Base-by-base conservation (phyloP, 2,888 invertebrate genomes). In the Lasioglossum lativentre region DNA sequence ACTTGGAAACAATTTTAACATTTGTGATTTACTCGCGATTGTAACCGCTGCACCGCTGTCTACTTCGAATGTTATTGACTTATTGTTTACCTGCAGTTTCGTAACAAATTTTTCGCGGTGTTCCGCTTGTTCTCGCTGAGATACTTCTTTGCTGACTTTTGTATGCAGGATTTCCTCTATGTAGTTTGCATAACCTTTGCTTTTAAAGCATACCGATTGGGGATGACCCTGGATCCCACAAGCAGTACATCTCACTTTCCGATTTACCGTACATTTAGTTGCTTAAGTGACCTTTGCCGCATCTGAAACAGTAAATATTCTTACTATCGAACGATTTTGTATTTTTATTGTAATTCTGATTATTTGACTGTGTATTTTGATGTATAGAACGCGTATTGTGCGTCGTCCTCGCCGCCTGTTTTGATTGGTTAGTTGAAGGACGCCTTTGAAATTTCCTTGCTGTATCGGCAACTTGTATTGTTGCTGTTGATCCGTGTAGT, bases 31-130 rank as follows among this genome's bases (percentile, higher is more conserved):
- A 40, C 40, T 59, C 1, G 45, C 75, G 19, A 75, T 38, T n/a
- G 75, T 75, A 38, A 75, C 75, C 40, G 75, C 59, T 23, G 59
- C 59, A 23, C 75, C 59, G 40, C 59, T 75, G 38, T 75, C 75
- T 52, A 75, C 42, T 16, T 59, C 40, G 23, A 75, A 75, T 19
- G 6, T n/a, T 59, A 75, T 40, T n/a, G 16, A 14, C 5, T 23
- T 56, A 30, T 27, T 34, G 6, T 75, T n/a, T 40, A 75, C 38
- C 14, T 16, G 38, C 2, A 59, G 2, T 23, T n/a, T 38, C 5
- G 75, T 23, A n/a, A 34, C 2, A 16, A 42, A 75, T 30, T 59
- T 75, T 6, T 59, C 12, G 16, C 56, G 56, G 16, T 23, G 23
- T 56, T 56, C 56, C 56, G 23, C 56, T 56, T 56, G 56, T 56